Conservation (phyloP, 92 coral and sea anemone species). For the Epizoanthus illoricatus region DNA sequence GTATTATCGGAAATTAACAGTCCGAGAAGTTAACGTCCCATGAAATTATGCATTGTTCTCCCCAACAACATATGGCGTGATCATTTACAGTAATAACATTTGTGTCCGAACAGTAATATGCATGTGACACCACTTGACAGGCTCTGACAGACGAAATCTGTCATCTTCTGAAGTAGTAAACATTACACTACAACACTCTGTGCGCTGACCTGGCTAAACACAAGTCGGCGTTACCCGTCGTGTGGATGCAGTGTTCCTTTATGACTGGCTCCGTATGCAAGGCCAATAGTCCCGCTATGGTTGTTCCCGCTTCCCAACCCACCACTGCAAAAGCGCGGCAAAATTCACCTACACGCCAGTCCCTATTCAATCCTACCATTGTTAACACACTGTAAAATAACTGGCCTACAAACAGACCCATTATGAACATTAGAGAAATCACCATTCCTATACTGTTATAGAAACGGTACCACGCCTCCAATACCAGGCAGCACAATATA, state of each 20-base stretch:
- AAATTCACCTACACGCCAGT: not conserved
- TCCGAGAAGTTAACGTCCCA: too few species aligned
- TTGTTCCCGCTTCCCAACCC: not conserved
- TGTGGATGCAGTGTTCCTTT: not conserved
- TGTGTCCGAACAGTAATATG: too few species aligned
- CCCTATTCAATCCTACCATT: not conserved
- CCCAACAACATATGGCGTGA: too few species aligned
- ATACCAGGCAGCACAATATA: not conserved
- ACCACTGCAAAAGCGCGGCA: slow-evolving; percentile 3
- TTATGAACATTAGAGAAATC: not conserved
- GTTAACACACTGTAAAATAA: not conserved
- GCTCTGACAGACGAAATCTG: too few species aligned
- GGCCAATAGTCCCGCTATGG: not conserved
- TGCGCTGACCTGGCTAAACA: not conserved
- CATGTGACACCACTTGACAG: too few species aligned
- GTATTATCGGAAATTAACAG: too few species aligned
- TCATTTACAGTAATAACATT: too few species aligned
- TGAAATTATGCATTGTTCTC: too few species aligned
- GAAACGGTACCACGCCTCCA: not conserved
- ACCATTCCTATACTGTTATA: not conserved
- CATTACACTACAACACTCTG: not conserved
- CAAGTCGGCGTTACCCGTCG: not conserved
- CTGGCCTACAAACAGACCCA: not conserved
- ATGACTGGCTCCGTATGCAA: not conserved
- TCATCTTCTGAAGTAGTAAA: too few species aligned